phyloP scores from a whole-genome alignment of 2,888 invertebrate species.

The Eubasilissa splendida region DNA sequence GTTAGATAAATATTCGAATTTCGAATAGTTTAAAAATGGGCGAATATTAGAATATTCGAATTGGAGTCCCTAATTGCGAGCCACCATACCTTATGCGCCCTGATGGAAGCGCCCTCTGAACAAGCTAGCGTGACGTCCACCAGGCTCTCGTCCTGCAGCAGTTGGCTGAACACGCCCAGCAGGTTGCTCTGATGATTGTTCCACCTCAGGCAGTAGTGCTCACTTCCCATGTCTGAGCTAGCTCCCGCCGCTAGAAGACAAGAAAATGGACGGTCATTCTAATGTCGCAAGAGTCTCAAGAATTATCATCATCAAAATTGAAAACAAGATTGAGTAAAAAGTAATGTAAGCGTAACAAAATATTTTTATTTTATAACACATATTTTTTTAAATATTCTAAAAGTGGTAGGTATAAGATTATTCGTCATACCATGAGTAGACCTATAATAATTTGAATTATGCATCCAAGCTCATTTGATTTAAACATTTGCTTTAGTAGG shows the following conservation, averaged over 20 bases:
- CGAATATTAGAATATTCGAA: no score
- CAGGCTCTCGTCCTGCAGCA: constrained; percentile 95
- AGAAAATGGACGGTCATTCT: constrained; percentile 20
- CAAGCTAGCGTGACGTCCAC: constrained; percentile 97
- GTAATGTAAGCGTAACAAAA: background rate
- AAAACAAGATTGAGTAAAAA: background rate
- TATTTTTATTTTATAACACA: no score
- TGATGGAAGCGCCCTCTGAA: constrained; percentile 95
- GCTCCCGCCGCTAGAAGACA: constrained; percentile 79
- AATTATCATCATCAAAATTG: background rate
- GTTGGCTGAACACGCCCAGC: constrained; percentile 97
- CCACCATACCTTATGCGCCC: constrained; percentile 85
- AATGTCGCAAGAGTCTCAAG: background rate
- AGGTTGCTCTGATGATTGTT: constrained; percentile 99
- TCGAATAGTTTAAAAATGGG: no score
- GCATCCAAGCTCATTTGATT: no score
- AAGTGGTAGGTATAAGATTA: no score
- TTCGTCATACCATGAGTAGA: no score
- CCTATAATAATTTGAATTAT: no score
- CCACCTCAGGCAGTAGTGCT: constrained; percentile 99
- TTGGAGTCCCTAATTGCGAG: no score
- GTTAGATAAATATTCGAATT: no score
- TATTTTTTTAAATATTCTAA: no score
- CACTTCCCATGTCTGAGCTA: constrained; percentile 97
- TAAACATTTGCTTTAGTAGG: no score